phyloP scores from a whole-genome alignment of 1,140 invertebrate genomes.

The Aphelenchoides besseyi region DNA sequence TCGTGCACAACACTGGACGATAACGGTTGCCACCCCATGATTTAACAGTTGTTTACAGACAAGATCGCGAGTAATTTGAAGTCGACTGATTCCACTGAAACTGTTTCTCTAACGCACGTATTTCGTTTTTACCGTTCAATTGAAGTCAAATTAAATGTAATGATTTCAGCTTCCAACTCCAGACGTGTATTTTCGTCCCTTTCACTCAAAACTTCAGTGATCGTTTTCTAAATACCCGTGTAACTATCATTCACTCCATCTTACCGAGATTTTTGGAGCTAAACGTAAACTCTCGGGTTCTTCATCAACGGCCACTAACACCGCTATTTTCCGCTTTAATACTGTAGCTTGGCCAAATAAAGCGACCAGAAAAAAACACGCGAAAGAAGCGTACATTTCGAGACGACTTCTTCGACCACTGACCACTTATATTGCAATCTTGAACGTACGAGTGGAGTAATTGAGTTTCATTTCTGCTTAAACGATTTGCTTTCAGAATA shows the following conservation, averaged over 20 bases:
- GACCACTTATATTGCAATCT: too few species aligned
- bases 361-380: not conserved
- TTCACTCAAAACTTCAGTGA: not conserved
- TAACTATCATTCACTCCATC: not conserved
- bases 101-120: not conserved
- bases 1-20: slow-evolving; percentile 28
- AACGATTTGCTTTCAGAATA: too few species aligned
- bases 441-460: too few species aligned
- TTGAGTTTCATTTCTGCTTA: too few species aligned
- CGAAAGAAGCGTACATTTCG: not conserved
- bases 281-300: not conserved
- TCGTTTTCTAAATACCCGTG: not conserved
- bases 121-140: not conserved
- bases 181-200: not conserved
- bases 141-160: slow-evolving; percentile 15
- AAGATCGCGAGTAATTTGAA: slow-evolving; percentile 45
- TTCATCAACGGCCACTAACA: not conserved
- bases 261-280: not conserved
- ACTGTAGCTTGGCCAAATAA: not conserved
- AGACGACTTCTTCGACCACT: too few species aligned
- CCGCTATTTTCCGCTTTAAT: not conserved
- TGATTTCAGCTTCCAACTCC: slow-evolving; percentile 18
- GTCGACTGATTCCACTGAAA: slow-evolving; percentile 38
- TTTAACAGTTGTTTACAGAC: slow-evolving; percentile 48
- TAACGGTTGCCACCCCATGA: slow-evolving; percentile 37